Evolutionary conservation across 2,888 invertebrate genomes (phyloP), one percentile per base, ranked within the genome.

Genomic region (Doris montereyensis): DNA sequence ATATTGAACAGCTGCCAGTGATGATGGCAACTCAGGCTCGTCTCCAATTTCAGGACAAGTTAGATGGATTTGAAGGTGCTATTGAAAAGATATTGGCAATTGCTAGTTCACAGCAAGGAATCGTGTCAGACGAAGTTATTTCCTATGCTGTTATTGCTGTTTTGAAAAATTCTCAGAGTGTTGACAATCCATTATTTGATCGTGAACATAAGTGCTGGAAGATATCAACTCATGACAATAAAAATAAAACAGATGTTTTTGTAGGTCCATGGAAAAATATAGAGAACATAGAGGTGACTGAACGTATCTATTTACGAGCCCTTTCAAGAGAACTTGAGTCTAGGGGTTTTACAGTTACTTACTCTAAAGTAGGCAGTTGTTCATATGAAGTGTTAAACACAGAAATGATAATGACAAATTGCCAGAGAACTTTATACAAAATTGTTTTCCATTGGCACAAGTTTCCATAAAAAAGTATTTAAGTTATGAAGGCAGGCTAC

Each of bases 1-100:
- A 84, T 58, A 84, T 90, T 26, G 85, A 88, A 73, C 83, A 82
- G n/a, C 81, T 82, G 57, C 89, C 90, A 0, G 58, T 73, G 5
- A 84, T 87, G 21, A 76, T 87, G 41, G 85, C 84, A 2, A 83
- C 82, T 68, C 72, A 71, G 34, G 78, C 71, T 26, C 58, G 34
- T 10, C 2, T 52, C 21, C 57, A 76, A 21, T 76, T 76, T 57
- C 78, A 85, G 57, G 80, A 81, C 0, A 81, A 81, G 41, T 84
- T 87, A 68, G 81, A 82, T n/a, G 86, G 86, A 4, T 87, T 85
- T 77, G 74, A 81, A 21, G 81, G 83, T 10, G 83, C 84, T 35
- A 70, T 87, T 17, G 84, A 84, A 30, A 41, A 82, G 5, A 79
- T 87, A 26, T 70, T 86, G 5, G 58, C 34, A 17, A 30, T 26